These are phyloP conservation scores for Hippocampus barbouri DNA, from an alignment of 2,113 vertebrate species.

Conservation along the genomic window DNA sequence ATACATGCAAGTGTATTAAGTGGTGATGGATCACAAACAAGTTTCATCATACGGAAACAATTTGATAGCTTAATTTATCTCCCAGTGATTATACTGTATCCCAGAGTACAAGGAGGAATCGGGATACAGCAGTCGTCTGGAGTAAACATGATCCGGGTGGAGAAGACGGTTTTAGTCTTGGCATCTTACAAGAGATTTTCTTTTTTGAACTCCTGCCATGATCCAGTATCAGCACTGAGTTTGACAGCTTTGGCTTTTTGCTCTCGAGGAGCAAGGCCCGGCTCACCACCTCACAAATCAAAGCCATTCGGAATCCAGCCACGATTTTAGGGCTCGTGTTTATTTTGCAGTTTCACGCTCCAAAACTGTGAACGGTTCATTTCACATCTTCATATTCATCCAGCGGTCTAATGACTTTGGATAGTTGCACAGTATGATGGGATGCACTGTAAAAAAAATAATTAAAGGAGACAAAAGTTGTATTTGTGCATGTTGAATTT, in stretches of 20 bases:
- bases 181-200: neutral
- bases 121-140: neutral
- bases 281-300: neutral
- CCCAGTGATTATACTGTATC: neutral
- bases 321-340: neutral
- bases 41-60: neutral
- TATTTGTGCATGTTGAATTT: no score
- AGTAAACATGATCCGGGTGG: neutral
- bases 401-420: neutral
- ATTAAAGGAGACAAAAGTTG: no score
- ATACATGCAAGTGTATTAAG: no score
- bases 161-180: slow-evolving; percentile 1
- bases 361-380: neutral
- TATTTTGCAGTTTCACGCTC: neutral
- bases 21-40: neutral
- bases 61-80: neutral
- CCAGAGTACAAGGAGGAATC: neutral
- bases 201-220: neutral
- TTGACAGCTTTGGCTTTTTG: neutral
- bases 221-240: neutral
- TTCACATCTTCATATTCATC: neutral
- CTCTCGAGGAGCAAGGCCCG: neutral
- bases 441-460: no score
- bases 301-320: neutral
- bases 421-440: neutral